Evolutionary conservation across 1,140 invertebrate species (phyloP).

Genomic region (Drosophila jambulina): DNA sequence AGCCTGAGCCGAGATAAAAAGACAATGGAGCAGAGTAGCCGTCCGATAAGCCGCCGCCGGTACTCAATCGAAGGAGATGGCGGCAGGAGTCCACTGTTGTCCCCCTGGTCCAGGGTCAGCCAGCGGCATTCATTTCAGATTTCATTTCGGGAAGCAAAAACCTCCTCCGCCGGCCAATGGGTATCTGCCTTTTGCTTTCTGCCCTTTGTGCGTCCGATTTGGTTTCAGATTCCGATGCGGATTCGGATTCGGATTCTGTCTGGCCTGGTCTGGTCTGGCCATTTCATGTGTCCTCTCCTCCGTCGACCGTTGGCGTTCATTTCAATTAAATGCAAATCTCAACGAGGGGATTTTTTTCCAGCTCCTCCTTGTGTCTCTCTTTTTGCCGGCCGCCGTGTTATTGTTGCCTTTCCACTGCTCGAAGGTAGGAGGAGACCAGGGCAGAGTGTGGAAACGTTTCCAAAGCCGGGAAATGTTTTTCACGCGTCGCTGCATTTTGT

Average conservation of each 20-base stretch:
- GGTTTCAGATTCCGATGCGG: conserved; percentile 34
- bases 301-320: conserved; percentile 59
- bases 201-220: conserved; percentile 49
- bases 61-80: conserved; percentile 30
- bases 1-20: conserved; percentile 6
- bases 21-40: conserved; percentile 13
- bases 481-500: conserved; percentile 78
- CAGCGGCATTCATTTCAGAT: conserved; percentile 65
- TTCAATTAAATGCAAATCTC: conserved; percentile 83
- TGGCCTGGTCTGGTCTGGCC: conserved; percentile 27
- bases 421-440: conserved; percentile 16
- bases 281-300: conserved; percentile 47
- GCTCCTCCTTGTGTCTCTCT: conserved; percentile 1
- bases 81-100: conserved; percentile 27
- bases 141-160: conserved; percentile 53
- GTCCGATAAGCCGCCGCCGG: conserved; percentile 44
- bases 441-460: conserved; percentile 40
- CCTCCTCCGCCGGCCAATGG: conserved; percentile 56
- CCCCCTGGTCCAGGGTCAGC: conserved; percentile 46
- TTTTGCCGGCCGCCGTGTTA: conserved; percentile 16
- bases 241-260: conserved; percentile 40
- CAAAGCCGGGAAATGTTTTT: conserved; percentile 79
- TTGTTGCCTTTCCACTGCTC: conserved; percentile 43
- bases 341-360: conserved; percentile 47
- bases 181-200: conserved; percentile 37